Percentiles rank a stretch among this genome's conserved stretches.
These are phyloP conservation scores for Anoplius nigerrimus DNA, from an alignment of 2,888 invertebrate genomes.

Conservation along the genomic window DNA sequence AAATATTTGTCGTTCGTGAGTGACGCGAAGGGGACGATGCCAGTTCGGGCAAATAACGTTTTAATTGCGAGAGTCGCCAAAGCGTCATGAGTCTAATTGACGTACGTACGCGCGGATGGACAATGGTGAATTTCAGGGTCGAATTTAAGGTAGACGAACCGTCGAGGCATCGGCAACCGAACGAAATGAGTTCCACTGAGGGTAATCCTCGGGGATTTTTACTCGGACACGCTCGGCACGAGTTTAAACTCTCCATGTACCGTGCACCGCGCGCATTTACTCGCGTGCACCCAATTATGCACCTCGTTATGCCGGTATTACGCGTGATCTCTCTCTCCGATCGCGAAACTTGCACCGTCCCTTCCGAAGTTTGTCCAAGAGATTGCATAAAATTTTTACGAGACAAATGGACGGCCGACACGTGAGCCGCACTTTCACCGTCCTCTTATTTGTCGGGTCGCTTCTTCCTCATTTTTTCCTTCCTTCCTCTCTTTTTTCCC, in stretches of 20 bases:
- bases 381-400: constrained; percentile 39
- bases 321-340: constrained; percentile 58
- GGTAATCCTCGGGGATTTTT: constrained; percentile 49
- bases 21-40: background rate
- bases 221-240: constrained; percentile 51
- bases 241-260: constrained; percentile 25
- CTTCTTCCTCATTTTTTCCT: background rate
- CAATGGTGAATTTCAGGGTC: too few species aligned
- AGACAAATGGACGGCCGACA: constrained; percentile 42
- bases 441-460: background rate
- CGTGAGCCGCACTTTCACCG: constrained; percentile 20
- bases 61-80: too few species aligned
- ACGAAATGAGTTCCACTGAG: constrained; percentile 49
- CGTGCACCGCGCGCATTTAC: constrained; percentile 43
- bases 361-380: constrained; percentile 37
- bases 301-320: constrained; percentile 63
- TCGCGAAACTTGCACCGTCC: constrained; percentile 35
- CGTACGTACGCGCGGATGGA: too few species aligned
- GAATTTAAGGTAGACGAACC: too few species aligned
- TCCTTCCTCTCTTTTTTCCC: background rate
- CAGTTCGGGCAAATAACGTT: too few species aligned
- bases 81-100: too few species aligned
- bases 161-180: too few species aligned
- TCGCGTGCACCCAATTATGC: constrained; percentile 60
- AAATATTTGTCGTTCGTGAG: background rate